Percentiles rank a stretch among this genome's conserved stretches.
Evolutionary conservation across 2,888 invertebrate species (phyloP).

Genomic region (Heteromurus nitidus): DNA sequence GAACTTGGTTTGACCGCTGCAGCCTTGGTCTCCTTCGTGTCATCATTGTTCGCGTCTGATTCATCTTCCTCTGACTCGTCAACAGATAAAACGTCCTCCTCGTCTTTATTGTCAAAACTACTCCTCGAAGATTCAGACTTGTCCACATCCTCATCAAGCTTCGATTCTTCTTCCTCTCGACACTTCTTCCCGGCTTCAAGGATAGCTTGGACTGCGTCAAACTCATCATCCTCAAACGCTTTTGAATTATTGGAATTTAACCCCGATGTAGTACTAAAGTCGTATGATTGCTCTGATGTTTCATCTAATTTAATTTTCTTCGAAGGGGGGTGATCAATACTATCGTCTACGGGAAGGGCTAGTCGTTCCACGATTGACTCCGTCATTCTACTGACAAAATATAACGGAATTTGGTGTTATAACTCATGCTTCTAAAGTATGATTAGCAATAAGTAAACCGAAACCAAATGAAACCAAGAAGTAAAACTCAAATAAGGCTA

Average conservation of each 20-base stretch:
- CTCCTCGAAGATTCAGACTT: constrained; percentile 31
- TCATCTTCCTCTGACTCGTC: constrained; percentile 63
- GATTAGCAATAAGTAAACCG: not conserved
- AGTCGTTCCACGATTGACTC: constrained; percentile 24
- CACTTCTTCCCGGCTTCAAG: constrained; percentile 26
- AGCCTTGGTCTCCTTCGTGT: constrained; percentile 67
- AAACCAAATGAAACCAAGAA: constrained; percentile 14
- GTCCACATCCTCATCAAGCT: constrained; percentile 2
- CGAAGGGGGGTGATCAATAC: constrained; percentile 23
- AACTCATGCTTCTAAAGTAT: not conserved
- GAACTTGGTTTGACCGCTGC: not conserved
- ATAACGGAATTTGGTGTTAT: not conserved
- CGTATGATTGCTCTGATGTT: not conserved
- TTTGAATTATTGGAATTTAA: not conserved
- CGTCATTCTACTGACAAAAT: constrained; percentile 47
- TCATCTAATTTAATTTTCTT: constrained; percentile 37
- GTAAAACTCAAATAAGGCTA: not conserved
- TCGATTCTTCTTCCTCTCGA: constrained; percentile 34
- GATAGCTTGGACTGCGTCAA: constrained; percentile 48
- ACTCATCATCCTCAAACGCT: not conserved
- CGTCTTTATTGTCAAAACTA: constrained; percentile 22
- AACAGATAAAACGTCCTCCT: constrained; percentile 25
- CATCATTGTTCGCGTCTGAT: constrained; percentile 53
- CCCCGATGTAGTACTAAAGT: not conserved
- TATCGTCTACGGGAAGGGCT: constrained; percentile 35